These are phyloP conservation scores for Tetramorium bicarinatum DNA, from an alignment of 2,888 invertebrate genomes.

Conservation along the genomic window DNA sequence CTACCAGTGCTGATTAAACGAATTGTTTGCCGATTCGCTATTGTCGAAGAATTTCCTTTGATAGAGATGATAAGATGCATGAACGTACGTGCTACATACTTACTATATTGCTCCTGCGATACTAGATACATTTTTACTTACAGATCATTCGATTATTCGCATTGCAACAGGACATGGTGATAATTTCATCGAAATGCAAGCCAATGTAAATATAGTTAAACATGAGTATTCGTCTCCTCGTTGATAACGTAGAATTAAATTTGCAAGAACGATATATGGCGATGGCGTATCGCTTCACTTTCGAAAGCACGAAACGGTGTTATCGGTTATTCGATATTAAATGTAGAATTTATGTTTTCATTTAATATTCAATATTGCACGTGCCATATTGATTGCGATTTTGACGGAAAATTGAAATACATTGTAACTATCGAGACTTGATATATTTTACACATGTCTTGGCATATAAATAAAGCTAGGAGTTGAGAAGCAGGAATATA, in stretches of 20 bases:
- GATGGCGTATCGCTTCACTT: constrained; percentile 21
- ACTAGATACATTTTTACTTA: background rate
- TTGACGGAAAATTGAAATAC: constrained; percentile 23
- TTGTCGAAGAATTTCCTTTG: constrained; percentile 30
- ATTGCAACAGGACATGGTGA: background rate
- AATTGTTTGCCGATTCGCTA: constrained; percentile 51
- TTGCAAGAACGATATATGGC: constrained; percentile 31
- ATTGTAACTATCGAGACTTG: constrained; percentile 23
- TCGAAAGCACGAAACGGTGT: constrained; percentile 4
- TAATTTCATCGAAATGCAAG: constrained; percentile 32
- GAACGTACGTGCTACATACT: background rate
- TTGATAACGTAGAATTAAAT: constrained; percentile 41
- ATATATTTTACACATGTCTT: constrained; percentile 18
- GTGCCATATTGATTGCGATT: constrained; percentile 35
- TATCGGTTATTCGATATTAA: constrained; percentile 51
- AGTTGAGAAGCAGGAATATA: background rate
- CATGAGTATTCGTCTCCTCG: background rate
- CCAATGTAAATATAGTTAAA: constrained; percentile 42
- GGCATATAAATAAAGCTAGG: background rate
- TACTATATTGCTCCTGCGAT: background rate
- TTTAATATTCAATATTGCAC: constrained; percentile 48
- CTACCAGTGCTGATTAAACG: constrained; percentile 55
- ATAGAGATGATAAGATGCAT: constrained; percentile 29
- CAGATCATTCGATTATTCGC: constrained; percentile 8
- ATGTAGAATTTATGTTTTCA: constrained; percentile 48